Evolutionary conservation across 1,140 invertebrate species (phyloP).

Genomic region (Magallana angulata): DNA sequence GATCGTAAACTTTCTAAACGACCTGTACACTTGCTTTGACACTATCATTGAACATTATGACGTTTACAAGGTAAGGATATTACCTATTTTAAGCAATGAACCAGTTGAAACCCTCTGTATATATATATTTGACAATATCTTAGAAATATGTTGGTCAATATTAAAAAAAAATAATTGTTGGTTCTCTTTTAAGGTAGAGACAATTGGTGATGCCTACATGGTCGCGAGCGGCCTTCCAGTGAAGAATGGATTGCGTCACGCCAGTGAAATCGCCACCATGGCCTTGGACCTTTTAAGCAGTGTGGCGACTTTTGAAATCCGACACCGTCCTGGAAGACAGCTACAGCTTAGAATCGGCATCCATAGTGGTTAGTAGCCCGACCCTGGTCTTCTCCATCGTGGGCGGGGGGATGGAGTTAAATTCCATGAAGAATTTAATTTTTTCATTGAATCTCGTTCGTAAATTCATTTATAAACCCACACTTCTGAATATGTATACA

Average conservation of each 20-base stretch:
- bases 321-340: conserved; percentile 89
- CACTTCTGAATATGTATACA: not conserved
- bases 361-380: conserved; percentile 86
- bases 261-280: conserved; percentile 89
- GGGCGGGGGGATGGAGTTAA: too few relatives aligned
- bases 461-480: not conserved
- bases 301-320: conserved; percentile 90
- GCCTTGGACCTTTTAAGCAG: conserved; percentile 90
- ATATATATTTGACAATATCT: too few relatives aligned
- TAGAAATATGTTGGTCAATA: too few relatives aligned
- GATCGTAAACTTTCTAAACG: conserved; percentile 81
- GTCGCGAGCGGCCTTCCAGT: conserved; percentile 71
- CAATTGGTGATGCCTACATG: conserved; percentile 89
- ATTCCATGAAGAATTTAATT: too few relatives aligned
- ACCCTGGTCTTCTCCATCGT: too few relatives aligned
- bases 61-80: conserved; percentile 75
- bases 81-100: not conserved
- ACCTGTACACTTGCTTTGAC: conserved; percentile 77
- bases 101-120: too few relatives aligned
- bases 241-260: conserved; percentile 85
- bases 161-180: too few relatives aligned
- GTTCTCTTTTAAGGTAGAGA: conserved; percentile 58
- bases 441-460: too few relatives aligned
- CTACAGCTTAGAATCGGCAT: conserved; percentile 95
- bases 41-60: conserved; percentile 74